Conservation (phyloP, 2,888 invertebrate species). For the Silvanus unidentatus region DNA sequence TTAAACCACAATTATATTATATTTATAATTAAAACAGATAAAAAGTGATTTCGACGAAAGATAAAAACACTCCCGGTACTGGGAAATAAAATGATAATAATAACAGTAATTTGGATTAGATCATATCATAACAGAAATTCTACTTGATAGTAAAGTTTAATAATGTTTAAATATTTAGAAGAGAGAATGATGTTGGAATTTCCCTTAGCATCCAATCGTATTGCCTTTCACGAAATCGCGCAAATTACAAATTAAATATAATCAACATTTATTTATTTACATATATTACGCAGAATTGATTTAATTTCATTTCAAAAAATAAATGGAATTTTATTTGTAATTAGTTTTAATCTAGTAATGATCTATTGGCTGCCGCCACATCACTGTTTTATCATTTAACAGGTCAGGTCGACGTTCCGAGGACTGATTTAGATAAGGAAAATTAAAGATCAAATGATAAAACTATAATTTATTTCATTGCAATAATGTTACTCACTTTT, state of each 20-base stretch:
- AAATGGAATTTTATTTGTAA: too few relatives aligned
- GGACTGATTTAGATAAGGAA: conserved; percentile 31
- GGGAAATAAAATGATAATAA: conserved; percentile 10
- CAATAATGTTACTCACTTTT: too few relatives aligned
- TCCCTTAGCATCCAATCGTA: too few relatives aligned
- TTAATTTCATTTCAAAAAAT: too few relatives aligned
- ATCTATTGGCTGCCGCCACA: conserved; percentile 3
- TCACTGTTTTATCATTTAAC: conserved; percentile 2
- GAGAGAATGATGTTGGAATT: too few relatives aligned
- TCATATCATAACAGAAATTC: conserved; percentile 1
- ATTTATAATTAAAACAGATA: conserved; percentile 5
- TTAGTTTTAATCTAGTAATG: conserved; percentile 1
- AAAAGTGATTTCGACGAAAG: conserved; percentile 3
- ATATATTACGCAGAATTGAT: too few relatives aligned
- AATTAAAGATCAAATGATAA: conserved; percentile 36
- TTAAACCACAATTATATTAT: conserved; percentile 3
- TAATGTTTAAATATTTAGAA: too few relatives aligned
- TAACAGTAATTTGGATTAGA: conserved; percentile 11
- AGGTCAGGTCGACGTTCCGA: conserved; percentile 21
- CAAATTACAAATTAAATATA: too few relatives aligned
- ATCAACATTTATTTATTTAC: too few relatives aligned
- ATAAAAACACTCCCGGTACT: conserved; percentile 1
- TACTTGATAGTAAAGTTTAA: too few relatives aligned
- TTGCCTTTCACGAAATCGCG: too few relatives aligned
- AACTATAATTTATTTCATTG: conserved; percentile 3